These are phyloP conservation scores for Lithosia quadra DNA, from an alignment of 2,888 invertebrate species.

Conservation along the genomic window DNA sequence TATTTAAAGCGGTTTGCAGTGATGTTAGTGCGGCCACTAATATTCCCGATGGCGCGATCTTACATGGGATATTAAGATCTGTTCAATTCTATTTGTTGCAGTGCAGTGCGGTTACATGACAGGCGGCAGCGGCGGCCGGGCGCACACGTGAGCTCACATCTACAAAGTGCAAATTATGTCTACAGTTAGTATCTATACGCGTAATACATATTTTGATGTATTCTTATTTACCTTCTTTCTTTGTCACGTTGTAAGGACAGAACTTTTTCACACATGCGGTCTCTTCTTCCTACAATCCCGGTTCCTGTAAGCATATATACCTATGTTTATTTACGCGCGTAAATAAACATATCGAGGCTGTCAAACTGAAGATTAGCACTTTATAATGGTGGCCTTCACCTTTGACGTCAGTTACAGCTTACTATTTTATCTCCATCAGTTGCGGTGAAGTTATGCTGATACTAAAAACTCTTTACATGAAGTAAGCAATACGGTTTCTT, in stretches of 20 bases:
- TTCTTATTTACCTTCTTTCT: background rate
- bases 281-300: too few species aligned
- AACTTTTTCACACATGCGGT: background rate
- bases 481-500: background rate
- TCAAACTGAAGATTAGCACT: too few species aligned
- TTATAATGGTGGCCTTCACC: too few species aligned
- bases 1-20: slow-evolving; percentile 5
- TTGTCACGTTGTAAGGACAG: too few species aligned
- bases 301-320: too few species aligned
- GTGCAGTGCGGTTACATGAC: background rate
- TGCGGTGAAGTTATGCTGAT: background rate
- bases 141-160: background rate
- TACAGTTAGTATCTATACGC: too few species aligned
- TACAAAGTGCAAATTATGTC: background rate
- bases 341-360: too few species aligned
- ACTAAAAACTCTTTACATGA: background rate
- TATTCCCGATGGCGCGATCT: background rate
- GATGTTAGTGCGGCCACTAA: background rate
- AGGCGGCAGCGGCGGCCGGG: background rate
- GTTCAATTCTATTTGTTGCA: slow-evolving; percentile 1
- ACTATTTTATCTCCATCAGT: too few species aligned
- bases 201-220: background rate
- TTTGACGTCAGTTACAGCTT: too few species aligned
- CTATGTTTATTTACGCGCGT: too few species aligned
- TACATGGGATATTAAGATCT: slow-evolving; percentile 2